Evolutionary conservation across 2,797 vertebrate genomes (phyloP), one percentile per base, ranked within the genome.

Genomic region (Sebastes umbrosus): DNA sequence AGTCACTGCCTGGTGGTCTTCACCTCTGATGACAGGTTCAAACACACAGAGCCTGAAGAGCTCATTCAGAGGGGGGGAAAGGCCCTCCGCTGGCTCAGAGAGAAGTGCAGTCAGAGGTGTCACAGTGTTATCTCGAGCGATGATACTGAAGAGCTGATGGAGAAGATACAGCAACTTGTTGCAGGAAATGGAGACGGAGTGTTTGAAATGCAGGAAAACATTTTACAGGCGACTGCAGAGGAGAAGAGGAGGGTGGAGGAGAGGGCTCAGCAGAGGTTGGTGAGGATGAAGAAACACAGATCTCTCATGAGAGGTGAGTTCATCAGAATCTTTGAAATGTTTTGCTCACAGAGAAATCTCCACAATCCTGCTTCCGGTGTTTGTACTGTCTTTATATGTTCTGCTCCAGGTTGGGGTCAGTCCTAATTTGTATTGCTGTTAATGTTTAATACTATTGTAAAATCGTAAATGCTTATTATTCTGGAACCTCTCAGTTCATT

Each of bases 1-100:
- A 29, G 70, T 11, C 90, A 93, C 86, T 91, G 93, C 79, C 4
- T 94, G n/a, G 57, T 93, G 2, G 79, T 94, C 24, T 79, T 94
- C 80, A 88, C 71, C 32, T 84, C 18, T 6, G 50, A 31, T 0
- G 75, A 69, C 50, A 16, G 11, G 5, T 20, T n/a, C 2, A 11
- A 58, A 7, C 67, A 27, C 32, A 11, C 39, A 0, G 11, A 20
- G 1, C 46, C 59, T 3, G 78, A 77, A 8, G 58, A 78, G 64
- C 66, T 57, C 0, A 29, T 76, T 0, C 69, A 20, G 16, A 39
- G 13, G 8, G 68, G 24, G 5, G 86, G 74, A 1, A 1, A 57
- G 22, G 78, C 82, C 24, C 73, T 92, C 13, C 5, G 55, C 66
- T 91, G 93, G 93, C 90, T 95, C 12, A 52, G 43, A 0, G 77